Base-by-base conservation (phyloP, 2,888 invertebrate genomes). In the Molorchus minor region DNA sequence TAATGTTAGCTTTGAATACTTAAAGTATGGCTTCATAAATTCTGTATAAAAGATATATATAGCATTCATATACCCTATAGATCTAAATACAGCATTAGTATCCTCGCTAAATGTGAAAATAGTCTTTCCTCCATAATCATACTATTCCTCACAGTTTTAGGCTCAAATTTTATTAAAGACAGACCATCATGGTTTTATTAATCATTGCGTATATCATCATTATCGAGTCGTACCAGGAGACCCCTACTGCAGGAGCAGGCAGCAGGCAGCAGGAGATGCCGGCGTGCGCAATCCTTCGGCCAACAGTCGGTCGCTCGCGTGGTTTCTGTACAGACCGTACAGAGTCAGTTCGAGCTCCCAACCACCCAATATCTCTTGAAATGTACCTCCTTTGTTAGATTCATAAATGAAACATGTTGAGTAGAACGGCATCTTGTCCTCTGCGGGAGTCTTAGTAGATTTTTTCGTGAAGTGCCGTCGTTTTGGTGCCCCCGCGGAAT, bases 301-400 rank as follows among this genome's bases (percentile, higher is more conserved):
- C 62, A 53, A n/a, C 43, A 30, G 51, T 58, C 59, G 59, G 62
- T 62, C 49, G 54, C 47, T 59, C 58, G 62, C 62, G 61, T 58
- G 49, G 47, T 55, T 40, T 30, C 54, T 38, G 21, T 10, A 38
- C 41, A 54, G 33, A 20, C 35, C 20, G 52, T 45, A 35, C 46
- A 36, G 33, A 38, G 16, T 30, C 10, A 25, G 44, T 15, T 30
- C 15, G 20, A 38, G 30, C 21, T 30, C 21, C 33, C 13, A 25
- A 30, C 49, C 29, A 35, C 36, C n/a, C 60, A 51, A 38, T 45
- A 44, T 25, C 20, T 49, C 20, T 29, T 20, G 21, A 40, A 38
- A 38, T 33, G 47, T n/a, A 16, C 12, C 45, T 40, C 21, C 30
- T 17, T 33, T 30, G 29, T 36, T 20, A 33, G 25, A 20, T 20